A percentile compares a stretch with the other conserved stretches of the same genome.
Evolutionary conservation across 1,140 invertebrate species (phyloP).

Genomic region (Thrips palmi): DNA sequence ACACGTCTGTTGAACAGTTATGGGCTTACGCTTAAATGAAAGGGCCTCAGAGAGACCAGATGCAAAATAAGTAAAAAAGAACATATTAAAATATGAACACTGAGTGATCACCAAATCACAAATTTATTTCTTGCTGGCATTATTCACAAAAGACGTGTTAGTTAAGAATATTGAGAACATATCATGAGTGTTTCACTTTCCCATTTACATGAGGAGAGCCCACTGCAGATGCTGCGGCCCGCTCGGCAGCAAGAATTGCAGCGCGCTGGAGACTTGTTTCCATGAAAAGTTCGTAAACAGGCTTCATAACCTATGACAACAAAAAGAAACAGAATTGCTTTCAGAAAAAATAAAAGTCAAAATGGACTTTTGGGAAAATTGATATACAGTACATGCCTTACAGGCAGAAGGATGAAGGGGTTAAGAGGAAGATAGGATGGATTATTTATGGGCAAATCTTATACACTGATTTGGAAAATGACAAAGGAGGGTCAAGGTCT

Average conservation of each 20-base stretch:
- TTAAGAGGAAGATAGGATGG: too few relatives aligned
- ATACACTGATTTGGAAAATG: background rate
- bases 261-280: slow-evolving; percentile 62
- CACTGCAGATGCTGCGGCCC: slow-evolving; percentile 31
- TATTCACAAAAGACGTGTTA: slow-evolving; percentile 22
- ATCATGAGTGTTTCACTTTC: slow-evolving; percentile 39
- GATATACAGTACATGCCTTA: too few relatives aligned
- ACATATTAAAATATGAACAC: slow-evolving; percentile 1
- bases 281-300: slow-evolving; percentile 52
- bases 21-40: slow-evolving; percentile 1
- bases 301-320: slow-evolving; percentile 53
- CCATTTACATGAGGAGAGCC: slow-evolving; percentile 29
- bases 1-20: too few relatives aligned
- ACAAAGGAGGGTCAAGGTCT: slow-evolving; percentile 1
- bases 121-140: slow-evolving; percentile 17
- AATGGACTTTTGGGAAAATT: slow-evolving; percentile 9
- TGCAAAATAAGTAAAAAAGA: slow-evolving; percentile 8
- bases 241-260: slow-evolving; percentile 47
- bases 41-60: background rate
- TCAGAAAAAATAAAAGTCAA: background rate
- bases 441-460: slow-evolving; percentile 3
- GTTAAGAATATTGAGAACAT: slow-evolving; percentile 22
- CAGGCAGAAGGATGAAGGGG: too few relatives aligned
- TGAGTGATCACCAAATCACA: slow-evolving; percentile 14
- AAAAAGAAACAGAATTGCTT: slow-evolving; percentile 10